Evolutionary conservation across 2,113 vertebrate genomes (phyloP), one percentile per base, ranked within the genome.

Genomic region (Nothobranchius furzeri): DNA sequence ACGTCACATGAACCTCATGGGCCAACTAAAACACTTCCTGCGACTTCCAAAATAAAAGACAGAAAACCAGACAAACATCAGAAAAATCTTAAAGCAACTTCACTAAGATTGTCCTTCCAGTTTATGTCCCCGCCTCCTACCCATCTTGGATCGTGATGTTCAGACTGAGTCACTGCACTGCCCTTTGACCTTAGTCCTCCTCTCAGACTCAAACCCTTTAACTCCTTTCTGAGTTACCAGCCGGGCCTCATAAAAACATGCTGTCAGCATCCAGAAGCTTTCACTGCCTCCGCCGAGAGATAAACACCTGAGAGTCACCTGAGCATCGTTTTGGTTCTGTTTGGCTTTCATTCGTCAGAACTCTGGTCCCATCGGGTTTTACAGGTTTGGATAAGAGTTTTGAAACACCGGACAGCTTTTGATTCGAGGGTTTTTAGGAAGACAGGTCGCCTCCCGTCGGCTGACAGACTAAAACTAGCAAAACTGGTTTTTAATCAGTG

Each of bases 81-180:
- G 10, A 10, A 45, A 11, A 40, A 40, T 40, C 37, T 40, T 30
- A 3, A 30, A 30, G 4, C 30, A 30, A 4, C 30, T 30, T 30
- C 2, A 30, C 30, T 30, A 30, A 30, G 30, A 30, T 30, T 42
- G 40, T 9, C 20, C 20, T 20, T 20, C 20, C 20, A 20, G 20
- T 20, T 20, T 20, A 20, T 20, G 20, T 20, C 10, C 40, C 10
- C 43, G 11, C 9, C 37, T 40, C 37, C 37, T 9, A 40, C 37
- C 37, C 7, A 7, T 40, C 9, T 40, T 30, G 30, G 30, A 30
- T 64, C 12, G 11, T 55, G 54, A 54, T 5, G 12, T n/a, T 62
- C 43, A 68, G 75, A 24, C 42, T 0, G 30, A 58, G 69, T 62
- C 10, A 17, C 63, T 42, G 51, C 84, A 83, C 78, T 84, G 78